A percentile compares a stretch with the other conserved stretches of the same genome.
phyloP scores from a whole-genome alignment of 2,797 vertebrate genomes.

The Argentina silus region DNA sequence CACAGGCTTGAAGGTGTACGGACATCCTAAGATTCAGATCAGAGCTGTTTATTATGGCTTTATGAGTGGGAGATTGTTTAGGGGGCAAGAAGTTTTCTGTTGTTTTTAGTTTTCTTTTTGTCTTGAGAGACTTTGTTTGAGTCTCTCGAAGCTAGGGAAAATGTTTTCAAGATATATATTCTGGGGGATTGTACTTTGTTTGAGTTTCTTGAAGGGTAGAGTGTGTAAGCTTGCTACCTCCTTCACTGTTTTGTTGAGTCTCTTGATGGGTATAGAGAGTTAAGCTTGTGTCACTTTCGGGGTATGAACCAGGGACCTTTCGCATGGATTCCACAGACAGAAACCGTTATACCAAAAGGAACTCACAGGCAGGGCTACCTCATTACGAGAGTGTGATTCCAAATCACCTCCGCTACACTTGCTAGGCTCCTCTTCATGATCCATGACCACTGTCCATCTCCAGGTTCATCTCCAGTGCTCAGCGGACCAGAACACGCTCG shows the following conservation, averaged over 20 bases:
- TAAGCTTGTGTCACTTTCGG: background rate
- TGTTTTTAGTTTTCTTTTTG: background rate
- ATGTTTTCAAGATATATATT: too few relatives aligned
- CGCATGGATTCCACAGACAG: too few relatives aligned
- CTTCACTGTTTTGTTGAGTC: background rate
- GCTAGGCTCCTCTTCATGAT: background rate
- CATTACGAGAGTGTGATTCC: too few relatives aligned
- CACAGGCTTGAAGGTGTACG: slow-evolving; percentile 12
- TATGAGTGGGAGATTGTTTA: background rate
- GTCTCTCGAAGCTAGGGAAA: too few relatives aligned
- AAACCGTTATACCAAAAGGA: too few relatives aligned
- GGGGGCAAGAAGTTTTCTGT: background rate
- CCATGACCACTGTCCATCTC: background rate
- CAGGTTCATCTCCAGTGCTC: background rate
- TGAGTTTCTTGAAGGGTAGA: too few relatives aligned
- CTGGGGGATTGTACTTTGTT: too few relatives aligned
- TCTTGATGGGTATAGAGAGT: background rate
- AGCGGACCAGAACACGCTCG: background rate
- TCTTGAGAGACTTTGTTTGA: slow-evolving; percentile 1
- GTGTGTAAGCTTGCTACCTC: too few relatives aligned
- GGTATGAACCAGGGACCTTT: background rate
- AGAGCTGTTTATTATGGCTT: background rate
- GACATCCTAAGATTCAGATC: slow-evolving; percentile 18
- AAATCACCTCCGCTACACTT: too few relatives aligned
- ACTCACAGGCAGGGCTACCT: too few relatives aligned